Base-by-base conservation (phyloP, 2,888 invertebrate species). In the Bellardia pandia region DNA sequence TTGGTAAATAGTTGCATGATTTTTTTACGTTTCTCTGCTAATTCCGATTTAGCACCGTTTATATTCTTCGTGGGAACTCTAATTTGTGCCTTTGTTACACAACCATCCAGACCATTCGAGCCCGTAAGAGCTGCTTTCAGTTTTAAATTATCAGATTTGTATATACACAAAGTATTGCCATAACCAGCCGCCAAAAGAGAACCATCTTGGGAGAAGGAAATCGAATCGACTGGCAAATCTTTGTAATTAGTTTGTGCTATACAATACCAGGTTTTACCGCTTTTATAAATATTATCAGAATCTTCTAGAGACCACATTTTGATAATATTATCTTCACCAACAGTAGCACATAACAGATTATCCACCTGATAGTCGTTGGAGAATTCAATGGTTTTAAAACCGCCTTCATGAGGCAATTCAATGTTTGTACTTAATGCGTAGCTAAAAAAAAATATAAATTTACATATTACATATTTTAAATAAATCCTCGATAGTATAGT, bases 131-230 rank as follows among this genome's bases (percentile, higher is more conserved):
- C 95, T 76, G 95, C 94, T 90, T 95, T 95, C n/a, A 96, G 90
- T 71, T 94, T 94, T 82, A 95, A 94, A 1, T 94, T 94, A 66
- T 95, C 95, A 0, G 96, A 95, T 87, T 95, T 94, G 96, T 97
- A 97, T 37, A 96, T 92, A 0, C 97, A 97, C 66, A 97, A 91
- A 9, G 95, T 94, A 33, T 95, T 94, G 42, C 94, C 95, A 93
- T 96, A 97, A 11, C 95, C 95, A 14, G 96, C 96, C 6, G 96
- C 96, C 60, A 97, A 91, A 37, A 97, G 91, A 0, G 97, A 96
- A n/a, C 97, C 97, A 92, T 97, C 97, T 82, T 95, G 94, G 0
- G 96, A 96, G 93, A 97, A 97, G 64, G 94, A 94, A 3, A 96
- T 94, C 58, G 95, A 94, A 30, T 94, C 94, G 33, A 96, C 94